Evolutionary conservation across 2,888 invertebrate genomes (phyloP).

Genomic region (Clusia tigrina): DNA sequence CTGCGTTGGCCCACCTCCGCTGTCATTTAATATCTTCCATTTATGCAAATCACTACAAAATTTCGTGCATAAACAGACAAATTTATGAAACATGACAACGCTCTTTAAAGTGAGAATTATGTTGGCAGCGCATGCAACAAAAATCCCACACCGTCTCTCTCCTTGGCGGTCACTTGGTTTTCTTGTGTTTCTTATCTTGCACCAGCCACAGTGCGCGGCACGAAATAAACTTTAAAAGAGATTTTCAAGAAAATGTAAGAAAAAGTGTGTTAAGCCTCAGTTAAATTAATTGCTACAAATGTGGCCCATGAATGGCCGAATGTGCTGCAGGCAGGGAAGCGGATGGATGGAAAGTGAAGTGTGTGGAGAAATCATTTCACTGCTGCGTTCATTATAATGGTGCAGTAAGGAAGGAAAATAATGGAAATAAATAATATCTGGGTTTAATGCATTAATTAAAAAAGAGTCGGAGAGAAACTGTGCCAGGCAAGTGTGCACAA

Average conservation of each 20-base stretch:
- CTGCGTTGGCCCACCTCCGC: no score
- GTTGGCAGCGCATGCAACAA: conserved; percentile 12
- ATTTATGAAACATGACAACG: background rate
- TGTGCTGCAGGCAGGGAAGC: background rate
- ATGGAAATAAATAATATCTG: no score
- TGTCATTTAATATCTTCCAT: no score
- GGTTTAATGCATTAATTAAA: no score
- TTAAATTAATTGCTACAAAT: background rate
- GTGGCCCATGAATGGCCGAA: background rate
- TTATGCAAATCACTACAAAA: no score
- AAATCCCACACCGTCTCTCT: background rate
- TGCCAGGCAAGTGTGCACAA: no score
- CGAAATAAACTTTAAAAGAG: background rate
- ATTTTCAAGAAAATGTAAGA: background rate
- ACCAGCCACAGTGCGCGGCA: background rate
- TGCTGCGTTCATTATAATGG: no score
- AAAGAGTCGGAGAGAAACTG: no score
- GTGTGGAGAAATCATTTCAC: no score
- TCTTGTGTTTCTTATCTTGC: no score
- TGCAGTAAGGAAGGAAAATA: no score
- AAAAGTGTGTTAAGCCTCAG: background rate
- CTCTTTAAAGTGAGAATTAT: conserved; percentile 12
- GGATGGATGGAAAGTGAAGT: background rate
- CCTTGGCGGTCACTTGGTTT: background rate
- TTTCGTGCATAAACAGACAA: background rate